Base-by-base conservation (phyloP, 2,888 invertebrate genomes). In the Drosophila mimica region DNA sequence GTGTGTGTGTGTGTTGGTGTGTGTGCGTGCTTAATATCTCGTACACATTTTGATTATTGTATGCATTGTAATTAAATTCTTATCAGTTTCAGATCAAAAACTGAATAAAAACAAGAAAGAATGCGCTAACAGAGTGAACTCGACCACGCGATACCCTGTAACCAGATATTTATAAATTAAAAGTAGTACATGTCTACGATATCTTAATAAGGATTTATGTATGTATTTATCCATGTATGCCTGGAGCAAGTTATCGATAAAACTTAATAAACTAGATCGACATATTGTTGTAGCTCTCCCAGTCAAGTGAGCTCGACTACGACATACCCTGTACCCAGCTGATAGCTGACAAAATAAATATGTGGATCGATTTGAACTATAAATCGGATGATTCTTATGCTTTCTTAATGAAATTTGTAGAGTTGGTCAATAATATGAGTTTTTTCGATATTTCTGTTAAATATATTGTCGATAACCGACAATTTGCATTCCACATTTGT, bases 11-110 rank as follows among this genome's bases (percentile, higher is more conserved):
- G 43, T 63, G 40, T 51, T 33, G 68, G 85, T 76, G 52, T 71
- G 82, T 76, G 83, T 69, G 83, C 51, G 79, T 67, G 69, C 69
- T 83, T 78, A 86, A 78, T 88, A 86, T 87, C 65, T 72, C 74
- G 89, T 86, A 83, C 81, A 83, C 89, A 78, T 40, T 74, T 83
- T 74, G 78, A 83, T 78, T 76, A 66, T 72, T 89, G 89, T 89
- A 66, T 81, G 81, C 81, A 74, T 74, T 83, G 88, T 88, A 89
- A 89, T 86, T 86, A 86, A 86, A 89, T 86, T 89, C 86, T 86
- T 86, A 89, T 86, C 86, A 85, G 86, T 80, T 81, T 76, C 66
- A 70, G 80, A 78, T 75, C 71, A 75, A 75, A 68, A 64, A 72
- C 72, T 76, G 60, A 72, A 66, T 49, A 60, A 54, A 67, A 43